These are phyloP conservation scores for Hydropsyche tenuis DNA, from an alignment of 1,140 invertebrate genomes.

Conservation along the genomic window DNA sequence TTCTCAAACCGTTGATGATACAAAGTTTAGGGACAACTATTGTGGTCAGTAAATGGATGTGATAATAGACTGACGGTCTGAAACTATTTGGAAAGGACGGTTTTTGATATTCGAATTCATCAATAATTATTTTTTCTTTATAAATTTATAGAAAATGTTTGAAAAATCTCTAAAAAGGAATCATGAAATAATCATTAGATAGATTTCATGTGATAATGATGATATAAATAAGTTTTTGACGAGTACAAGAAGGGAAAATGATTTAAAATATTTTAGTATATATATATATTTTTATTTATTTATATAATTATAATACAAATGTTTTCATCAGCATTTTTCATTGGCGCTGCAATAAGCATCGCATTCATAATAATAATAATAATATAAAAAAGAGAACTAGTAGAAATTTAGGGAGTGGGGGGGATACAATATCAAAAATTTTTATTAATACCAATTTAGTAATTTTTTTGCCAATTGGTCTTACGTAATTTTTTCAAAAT, in stretches of 20 bases:
- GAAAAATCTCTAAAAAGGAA: too few relatives aligned
- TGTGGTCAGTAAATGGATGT: too few relatives aligned
- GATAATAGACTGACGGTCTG: too few relatives aligned
- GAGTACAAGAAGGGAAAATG: conserved; percentile 2
- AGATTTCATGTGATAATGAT: too few relatives aligned
- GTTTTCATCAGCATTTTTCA: conserved; percentile 36
- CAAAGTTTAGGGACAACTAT: too few relatives aligned
- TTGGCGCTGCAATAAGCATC: conserved; percentile 35
- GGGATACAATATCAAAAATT: conserved; percentile 38
- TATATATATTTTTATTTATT: conserved; percentile 37
- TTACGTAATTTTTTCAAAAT: conserved; percentile 35
- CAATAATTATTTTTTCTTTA: too few relatives aligned
- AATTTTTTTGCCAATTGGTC: conserved; percentile 41
- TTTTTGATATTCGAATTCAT: too few relatives aligned
- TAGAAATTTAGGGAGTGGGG: conserved; percentile 37
- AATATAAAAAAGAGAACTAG: conserved; percentile 42
- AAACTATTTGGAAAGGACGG: too few relatives aligned
- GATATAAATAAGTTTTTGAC: too few relatives aligned
- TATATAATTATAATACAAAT: conserved; percentile 44
- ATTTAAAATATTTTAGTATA: conserved; percentile 5
- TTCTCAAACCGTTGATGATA: too few relatives aligned
- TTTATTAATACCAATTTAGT: conserved; percentile 36
- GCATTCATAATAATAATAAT: conserved; percentile 41
- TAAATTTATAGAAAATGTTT: too few relatives aligned
- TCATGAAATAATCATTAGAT: too few relatives aligned